Conservation (phyloP, 1,140 invertebrate species). For the Aradophagus sp. region DNA sequence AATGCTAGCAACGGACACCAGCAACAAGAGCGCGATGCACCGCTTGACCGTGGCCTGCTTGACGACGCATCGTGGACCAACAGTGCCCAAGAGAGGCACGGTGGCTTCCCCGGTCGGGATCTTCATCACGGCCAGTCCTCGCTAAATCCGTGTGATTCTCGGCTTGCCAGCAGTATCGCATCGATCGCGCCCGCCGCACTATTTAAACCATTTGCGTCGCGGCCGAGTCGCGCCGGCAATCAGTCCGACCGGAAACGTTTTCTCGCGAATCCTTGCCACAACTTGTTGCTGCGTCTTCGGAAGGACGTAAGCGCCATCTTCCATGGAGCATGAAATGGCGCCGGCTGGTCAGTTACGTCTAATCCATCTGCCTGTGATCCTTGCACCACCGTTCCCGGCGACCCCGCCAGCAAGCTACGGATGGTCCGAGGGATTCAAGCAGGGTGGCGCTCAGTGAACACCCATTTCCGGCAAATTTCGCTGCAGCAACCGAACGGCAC, state of each 20-base stretch:
- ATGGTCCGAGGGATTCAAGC: too few species aligned
- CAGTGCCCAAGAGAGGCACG: slow-evolving; percentile 69
- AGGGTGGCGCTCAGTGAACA: too few species aligned
- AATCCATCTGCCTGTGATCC: too few species aligned
- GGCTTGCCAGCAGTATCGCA: slow-evolving; percentile 28
- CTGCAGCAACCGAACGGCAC: too few species aligned
- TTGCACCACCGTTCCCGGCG: too few species aligned
- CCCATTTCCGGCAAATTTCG: too few species aligned
- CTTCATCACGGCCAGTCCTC: slow-evolving; percentile 65
- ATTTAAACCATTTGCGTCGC: slow-evolving; percentile 25
- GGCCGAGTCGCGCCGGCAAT: slow-evolving; percentile 10
- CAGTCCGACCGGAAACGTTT: slow-evolving; percentile 11
- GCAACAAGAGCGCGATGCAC: slow-evolving; percentile 80
- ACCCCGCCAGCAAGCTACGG: too few species aligned
- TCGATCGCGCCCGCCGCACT: slow-evolving; percentile 25
- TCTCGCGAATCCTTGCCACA: slow-evolving; percentile 41
- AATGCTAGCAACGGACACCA: slow-evolving; percentile 82
- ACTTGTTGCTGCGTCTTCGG: slow-evolving; percentile 62
- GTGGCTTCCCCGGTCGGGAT: slow-evolving; percentile 68
- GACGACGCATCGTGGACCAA: slow-evolving; percentile 76
- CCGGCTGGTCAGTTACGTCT: too few species aligned
- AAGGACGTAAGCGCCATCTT: slow-evolving; percentile 60
- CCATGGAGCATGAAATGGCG: slow-evolving; percentile 50
- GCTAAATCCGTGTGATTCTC: slow-evolving; percentile 39
- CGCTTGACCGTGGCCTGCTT: slow-evolving; percentile 82